Evolutionary conservation across 2,888 invertebrate species (phyloP), one percentile per base, ranked within the genome.

Genomic region (Eulithis prunata): DNA sequence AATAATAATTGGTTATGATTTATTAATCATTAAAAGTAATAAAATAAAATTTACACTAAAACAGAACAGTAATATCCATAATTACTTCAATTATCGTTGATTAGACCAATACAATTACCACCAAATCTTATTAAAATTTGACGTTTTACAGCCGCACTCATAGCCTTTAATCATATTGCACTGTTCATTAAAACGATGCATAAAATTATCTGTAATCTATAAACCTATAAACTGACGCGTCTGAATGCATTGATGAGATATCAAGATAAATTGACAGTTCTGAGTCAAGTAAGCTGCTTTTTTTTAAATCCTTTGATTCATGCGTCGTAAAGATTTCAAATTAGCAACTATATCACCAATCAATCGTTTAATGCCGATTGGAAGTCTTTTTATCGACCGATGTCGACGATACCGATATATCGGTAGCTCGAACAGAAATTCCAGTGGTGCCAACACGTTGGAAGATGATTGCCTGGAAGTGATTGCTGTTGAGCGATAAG

Each of bases 271-370:
- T 12, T 57, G 56, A 4, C 13, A 45, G n/a, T 46, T 28, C 45
- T 46, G 38, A 54, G 38, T 54, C 13, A 38, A 47, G 36, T 32
- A 36, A 47, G 13, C 53, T 46, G 14, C 7, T 13, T n/a, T 56
- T 13, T 41, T 45, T 11, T 51, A 56, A 56, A 62, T 55, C 47
- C 49, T 62, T 56, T 51, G 46, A 54, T 59, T 55, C 41, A 57
- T 58, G 43, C 21, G 36, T 63, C 54, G 62, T 62, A 61, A 70
- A 70, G 59, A 56, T 53, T 65, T 66, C 66, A 68, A 69, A 69
- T 71, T 65, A 72, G 66, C 66, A 66, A 61, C 57, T 70, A 60
- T 57, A 59, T 58, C 51, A 53, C 49, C 62, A 62, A 69, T 69
- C 68, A 65, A 65, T 58, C 46, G 60, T 53, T 13, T 60, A 64